A percentile compares a stretch with the other conserved stretches of the same genome.
phyloP scores from a whole-genome alignment of 2,888 invertebrate genomes.

The Amblyjoppa proteus region DNA sequence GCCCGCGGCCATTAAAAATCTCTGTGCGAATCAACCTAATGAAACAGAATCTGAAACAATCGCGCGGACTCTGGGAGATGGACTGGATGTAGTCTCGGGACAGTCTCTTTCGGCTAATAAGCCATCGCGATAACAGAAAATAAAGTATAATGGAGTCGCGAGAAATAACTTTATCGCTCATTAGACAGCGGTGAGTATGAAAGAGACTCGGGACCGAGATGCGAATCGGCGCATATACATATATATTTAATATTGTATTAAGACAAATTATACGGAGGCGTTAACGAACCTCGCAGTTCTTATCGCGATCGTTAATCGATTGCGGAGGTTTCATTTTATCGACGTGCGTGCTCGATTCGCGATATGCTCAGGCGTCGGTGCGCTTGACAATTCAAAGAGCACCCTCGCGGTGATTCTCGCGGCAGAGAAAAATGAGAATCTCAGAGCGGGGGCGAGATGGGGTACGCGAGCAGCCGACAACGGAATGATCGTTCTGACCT shows the following conservation, averaged over 20 bases:
- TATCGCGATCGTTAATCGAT: neutral
- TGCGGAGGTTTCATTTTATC: neutral
- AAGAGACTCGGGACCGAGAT: slow-evolving; percentile 28
- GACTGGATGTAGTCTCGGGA: neutral
- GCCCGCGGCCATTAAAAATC: slow-evolving; percentile 19
- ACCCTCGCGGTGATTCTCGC: slow-evolving; percentile 52
- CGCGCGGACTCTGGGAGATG: neutral
- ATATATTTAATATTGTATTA: neutral
- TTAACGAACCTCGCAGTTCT: neutral
- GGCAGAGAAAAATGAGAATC: neutral
- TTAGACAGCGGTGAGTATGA: slow-evolving; percentile 9
- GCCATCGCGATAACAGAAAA: slow-evolving; percentile 13
- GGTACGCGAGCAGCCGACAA: slow-evolving; percentile 47
- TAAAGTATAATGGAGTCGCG: neutral
- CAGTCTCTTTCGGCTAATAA: slow-evolving; percentile 30
- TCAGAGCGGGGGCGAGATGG: neutral
- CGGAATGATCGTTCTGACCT: slow-evolving; percentile 69
- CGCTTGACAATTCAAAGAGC: slow-evolving; percentile 41
- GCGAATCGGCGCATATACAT: slow-evolving; percentile 27
- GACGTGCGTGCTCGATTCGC: neutral
- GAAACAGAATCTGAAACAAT: slow-evolving; percentile 18
- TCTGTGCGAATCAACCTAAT: slow-evolving; percentile 45
- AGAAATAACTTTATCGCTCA: slow-evolving; percentile 39
- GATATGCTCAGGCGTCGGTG: neutral
- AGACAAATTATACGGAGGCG: neutral